Percentiles rank a stretch among this genome's conserved stretches.
Conservation (phyloP, 1,140 invertebrate genomes). For the Drosophila ohnishii region DNA sequence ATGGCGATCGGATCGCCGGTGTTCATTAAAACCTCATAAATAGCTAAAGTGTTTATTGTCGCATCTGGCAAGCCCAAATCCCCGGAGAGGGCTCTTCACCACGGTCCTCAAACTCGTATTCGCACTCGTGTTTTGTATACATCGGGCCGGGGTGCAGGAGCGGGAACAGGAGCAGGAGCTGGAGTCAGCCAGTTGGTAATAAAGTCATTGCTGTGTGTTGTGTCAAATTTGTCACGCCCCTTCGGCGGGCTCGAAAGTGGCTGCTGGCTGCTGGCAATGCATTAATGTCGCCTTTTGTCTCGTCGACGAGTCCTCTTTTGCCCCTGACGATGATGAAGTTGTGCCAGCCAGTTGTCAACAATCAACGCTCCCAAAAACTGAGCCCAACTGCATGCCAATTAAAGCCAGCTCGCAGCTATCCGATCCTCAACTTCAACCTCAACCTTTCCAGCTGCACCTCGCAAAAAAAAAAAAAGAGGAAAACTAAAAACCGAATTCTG, state of each 20-base stretch:
- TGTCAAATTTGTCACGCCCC: constrained; percentile 80
- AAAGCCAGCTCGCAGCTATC: constrained; percentile 54
- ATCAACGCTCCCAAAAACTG: constrained; percentile 45
- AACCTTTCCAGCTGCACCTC: constrained; percentile 44
- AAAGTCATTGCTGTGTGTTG: constrained; percentile 74
- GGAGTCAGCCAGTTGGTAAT: constrained; percentile 69
- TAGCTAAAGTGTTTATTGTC: constrained; percentile 80
- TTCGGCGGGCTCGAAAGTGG: constrained; percentile 58
- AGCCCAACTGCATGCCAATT: constrained; percentile 69
- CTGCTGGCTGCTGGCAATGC: constrained; percentile 73
- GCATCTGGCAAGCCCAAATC: constrained; percentile 65
- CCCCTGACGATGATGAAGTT: constrained; percentile 68
- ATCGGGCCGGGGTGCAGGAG: constrained; percentile 9
- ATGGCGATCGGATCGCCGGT: constrained; percentile 48
- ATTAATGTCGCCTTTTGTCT: constrained; percentile 79
- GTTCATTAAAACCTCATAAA: constrained; percentile 82
- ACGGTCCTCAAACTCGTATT: constrained; percentile 59
- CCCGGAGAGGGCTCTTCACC: constrained; percentile 55
- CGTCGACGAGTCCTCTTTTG: constrained; percentile 26
- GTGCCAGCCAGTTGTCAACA: constrained; percentile 75
- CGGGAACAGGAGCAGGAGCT: constrained; percentile 25
- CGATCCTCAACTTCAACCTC: constrained; percentile 52
- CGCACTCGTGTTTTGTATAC: constrained; percentile 37
- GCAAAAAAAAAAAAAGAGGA: not conserved
- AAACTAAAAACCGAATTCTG: constrained; percentile 39